Evolutionary conservation across 2,113 vertebrate species (phyloP), one percentile per base, ranked within the genome.

Genomic region (Oriolus oriolus): DNA sequence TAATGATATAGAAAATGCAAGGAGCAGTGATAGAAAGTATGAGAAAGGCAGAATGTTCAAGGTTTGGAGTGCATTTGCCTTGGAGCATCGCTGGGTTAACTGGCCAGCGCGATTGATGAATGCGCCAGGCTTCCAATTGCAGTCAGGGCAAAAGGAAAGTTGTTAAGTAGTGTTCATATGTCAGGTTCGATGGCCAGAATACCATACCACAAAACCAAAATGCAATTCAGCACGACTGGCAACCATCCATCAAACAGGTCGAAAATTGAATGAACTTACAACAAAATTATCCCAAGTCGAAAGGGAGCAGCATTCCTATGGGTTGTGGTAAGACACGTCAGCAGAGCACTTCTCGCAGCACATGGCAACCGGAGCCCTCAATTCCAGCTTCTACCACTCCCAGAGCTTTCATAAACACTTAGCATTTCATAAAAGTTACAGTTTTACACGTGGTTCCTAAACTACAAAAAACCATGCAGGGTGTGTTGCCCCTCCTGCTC

Each of bases 361-460:
- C 52, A 64, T 21, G 3, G 95, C 83, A 91, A 94, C 70, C 30
- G n/a, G 54, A 77, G 71, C 87, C 85, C 81, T 91, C 61, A 28
- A 17, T 80, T 76, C 54, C 92, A 83, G 80, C 60, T 73, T 89
- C 80, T 91, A 84, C 63, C 76, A 6, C 89, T 98, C 97, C 97
- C 97, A 42, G 41, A 64, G 97, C 96, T 94, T 97, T 97, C 97
- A 97, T 98, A 98, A 98, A 98, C 97, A 97, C 97, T 97, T 96
- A 71, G 81, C 90, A 71, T 98, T 98, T 98, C 96, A 97, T 96
- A 96, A 94, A 97, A 97, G 97, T 97, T 97, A 90, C 94, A 95
- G 93, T 97, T 98, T 97, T 95, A 95, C 97, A 97, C 75, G 12
- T 95, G 92, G 97, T 96, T 96, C 93, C 89, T 85, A 87, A 96